A percentile compares a stretch with the other conserved stretches of the same genome.
Evolutionary conservation across 2,888 invertebrate species (phyloP).

Genomic region (Lasioglossum zephyrum): DNA sequence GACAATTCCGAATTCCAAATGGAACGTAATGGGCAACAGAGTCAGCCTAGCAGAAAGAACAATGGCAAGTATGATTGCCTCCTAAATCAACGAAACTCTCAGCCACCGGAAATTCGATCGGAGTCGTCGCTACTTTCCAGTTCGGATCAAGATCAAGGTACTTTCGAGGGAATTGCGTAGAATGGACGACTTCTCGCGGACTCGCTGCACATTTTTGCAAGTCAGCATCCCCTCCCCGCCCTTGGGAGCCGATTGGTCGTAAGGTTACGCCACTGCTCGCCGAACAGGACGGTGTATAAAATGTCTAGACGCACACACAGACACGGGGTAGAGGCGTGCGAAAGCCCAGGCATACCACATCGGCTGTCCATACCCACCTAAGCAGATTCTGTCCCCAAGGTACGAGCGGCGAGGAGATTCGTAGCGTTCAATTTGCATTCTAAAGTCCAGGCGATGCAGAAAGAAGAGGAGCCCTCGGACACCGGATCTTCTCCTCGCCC

Average conservation of each 20-base stretch:
- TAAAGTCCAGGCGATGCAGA: conserved; percentile 72
- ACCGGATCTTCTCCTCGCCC: conserved; percentile 28
- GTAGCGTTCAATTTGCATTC: conserved; percentile 78
- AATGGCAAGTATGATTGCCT: neutral
- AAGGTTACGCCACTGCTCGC: conserved; percentile 61
- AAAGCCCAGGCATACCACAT: conserved; percentile 66
- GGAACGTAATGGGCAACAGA: neutral
- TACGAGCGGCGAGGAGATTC: conserved; percentile 71
- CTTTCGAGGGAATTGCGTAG: neutral
- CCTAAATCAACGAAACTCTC: neutral
- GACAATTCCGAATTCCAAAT: too few relatives aligned
- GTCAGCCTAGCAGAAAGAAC: neutral
- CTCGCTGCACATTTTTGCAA: neutral
- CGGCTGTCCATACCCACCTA: conserved; percentile 73
- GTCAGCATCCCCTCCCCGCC: neutral
- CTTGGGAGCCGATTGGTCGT: neutral
- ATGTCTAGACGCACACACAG: conserved; percentile 51
- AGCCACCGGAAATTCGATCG: neutral
- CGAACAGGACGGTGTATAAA: conserved; percentile 52
- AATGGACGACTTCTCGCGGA: neutral
- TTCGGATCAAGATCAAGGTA: neutral
- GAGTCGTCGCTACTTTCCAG: neutral
- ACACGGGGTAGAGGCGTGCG: conserved; percentile 41
- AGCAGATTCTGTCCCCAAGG: conserved; percentile 78
- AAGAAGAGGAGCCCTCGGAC: conserved; percentile 34